Conservation (phyloP, 2,888 invertebrate species). For the Beris morrisii region DNA sequence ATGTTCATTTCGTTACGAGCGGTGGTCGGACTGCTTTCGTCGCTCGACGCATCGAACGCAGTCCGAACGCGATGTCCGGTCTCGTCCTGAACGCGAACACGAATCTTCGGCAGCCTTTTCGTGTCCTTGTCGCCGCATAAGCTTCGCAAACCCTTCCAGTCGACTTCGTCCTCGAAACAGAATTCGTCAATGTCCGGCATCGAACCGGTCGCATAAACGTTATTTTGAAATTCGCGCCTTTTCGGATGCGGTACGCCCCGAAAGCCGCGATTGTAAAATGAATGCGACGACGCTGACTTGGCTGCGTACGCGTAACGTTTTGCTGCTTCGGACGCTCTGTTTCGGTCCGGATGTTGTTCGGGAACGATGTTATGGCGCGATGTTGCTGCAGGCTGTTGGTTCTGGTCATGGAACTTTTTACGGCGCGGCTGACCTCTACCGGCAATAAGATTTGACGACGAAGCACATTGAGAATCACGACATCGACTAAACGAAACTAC, state of each 20-base stretch:
- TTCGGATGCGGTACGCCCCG: slow-evolving; percentile 29
- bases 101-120: slow-evolving; percentile 26
- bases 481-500: background rate
- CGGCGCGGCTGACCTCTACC: background rate
- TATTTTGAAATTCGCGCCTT: slow-evolving; percentile 35
- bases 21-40: slow-evolving; percentile 13
- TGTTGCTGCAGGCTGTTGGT: too few species aligned
- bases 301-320: background rate
- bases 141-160: slow-evolving; percentile 43
- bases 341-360: too few species aligned
- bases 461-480: slow-evolving; percentile 15
- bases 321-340: background rate
- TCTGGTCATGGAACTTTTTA: too few species aligned
- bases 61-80: slow-evolving; percentile 40
- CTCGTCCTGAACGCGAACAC: slow-evolving; percentile 42
- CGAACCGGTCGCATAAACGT: slow-evolving; percentile 37
- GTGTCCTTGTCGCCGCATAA: slow-evolving; percentile 37
- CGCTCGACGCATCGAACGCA: slow-evolving; percentile 40
- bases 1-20: background rate
- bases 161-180: slow-evolving; percentile 34
- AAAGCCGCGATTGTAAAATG: slow-evolving; percentile 45
- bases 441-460: slow-evolving; percentile 19
- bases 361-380: too few species aligned
- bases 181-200: slow-evolving; percentile 31
- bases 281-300: slow-evolving; percentile 25